phyloP scores from a whole-genome alignment of 64 coral and sea anemone genomes.

The Montipora cactus region DNA sequence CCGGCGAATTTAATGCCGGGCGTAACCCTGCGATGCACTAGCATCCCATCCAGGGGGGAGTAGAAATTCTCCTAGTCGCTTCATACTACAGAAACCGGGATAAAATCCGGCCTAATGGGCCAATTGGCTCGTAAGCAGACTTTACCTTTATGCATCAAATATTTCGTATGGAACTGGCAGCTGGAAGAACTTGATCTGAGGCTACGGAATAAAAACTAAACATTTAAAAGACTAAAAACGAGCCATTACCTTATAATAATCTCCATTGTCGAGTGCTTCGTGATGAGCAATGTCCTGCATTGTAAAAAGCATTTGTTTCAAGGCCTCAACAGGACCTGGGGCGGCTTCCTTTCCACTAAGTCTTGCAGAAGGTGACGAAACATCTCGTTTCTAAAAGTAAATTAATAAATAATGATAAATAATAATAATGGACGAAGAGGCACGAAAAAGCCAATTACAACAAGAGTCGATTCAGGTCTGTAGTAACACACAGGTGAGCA shows the following conservation, averaged over 20 bases:
- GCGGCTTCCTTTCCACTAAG: constrained; percentile 78
- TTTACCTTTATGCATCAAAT: too few relatives aligned
- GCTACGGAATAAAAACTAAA: neutral
- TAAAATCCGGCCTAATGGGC: too few relatives aligned
- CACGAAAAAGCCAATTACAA: neutral
- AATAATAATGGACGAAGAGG: too few relatives aligned
- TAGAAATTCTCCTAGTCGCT: too few relatives aligned
- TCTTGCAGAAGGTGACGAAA: neutral
- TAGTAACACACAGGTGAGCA: neutral
- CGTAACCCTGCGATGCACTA: too few relatives aligned
- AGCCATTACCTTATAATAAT: neutral
- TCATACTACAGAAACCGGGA: too few relatives aligned
- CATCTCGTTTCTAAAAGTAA: neutral
- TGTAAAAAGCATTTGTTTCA: constrained; percentile 92
- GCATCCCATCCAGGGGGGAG: too few relatives aligned
- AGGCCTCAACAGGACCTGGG: constrained; percentile 85
- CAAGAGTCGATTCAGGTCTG: neutral
- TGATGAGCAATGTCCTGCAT: constrained; percentile 97
- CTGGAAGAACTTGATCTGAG: too few relatives aligned
- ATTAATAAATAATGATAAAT: neutral
- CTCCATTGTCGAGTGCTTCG: constrained; percentile 37
- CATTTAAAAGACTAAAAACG: neutral
- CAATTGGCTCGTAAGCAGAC: too few relatives aligned
- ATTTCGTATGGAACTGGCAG: too few relatives aligned
- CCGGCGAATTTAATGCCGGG: too few relatives aligned